Percentiles rank a stretch among this genome's conserved stretches.
Evolutionary conservation across 2,113 vertebrate genomes (phyloP).

Genomic region (Glaucidium brasilianum): DNA sequence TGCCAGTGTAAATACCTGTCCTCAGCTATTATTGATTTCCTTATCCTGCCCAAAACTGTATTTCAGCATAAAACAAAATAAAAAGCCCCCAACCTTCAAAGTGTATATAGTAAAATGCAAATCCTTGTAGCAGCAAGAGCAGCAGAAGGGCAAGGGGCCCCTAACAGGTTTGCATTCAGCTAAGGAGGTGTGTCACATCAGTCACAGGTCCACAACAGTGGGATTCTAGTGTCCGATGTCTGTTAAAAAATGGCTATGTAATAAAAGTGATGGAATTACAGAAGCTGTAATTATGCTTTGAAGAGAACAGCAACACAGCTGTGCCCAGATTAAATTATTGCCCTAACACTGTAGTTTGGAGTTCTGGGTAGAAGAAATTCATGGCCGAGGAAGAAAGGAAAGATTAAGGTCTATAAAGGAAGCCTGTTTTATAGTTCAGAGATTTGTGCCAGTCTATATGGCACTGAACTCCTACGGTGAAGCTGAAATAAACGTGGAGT

Average conservation of each 20-base stretch:
- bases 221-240: not conserved
- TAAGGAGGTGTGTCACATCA: not conserved
- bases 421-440: not conserved
- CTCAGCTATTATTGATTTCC: not conserved
- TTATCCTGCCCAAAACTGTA: not conserved
- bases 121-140: not conserved
- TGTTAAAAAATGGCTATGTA: not conserved
- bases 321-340: not conserved
- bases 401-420: not conserved
- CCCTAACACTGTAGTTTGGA: not conserved
- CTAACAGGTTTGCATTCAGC: not conserved
- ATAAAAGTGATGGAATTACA: not conserved
- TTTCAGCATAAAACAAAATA: not conserved
- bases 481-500: not conserved
- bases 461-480: not conserved
- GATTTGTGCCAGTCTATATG: not conserved
- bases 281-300: not conserved
- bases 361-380: not conserved
- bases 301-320: not conserved
- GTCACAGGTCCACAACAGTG: not conserved
- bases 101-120: not conserved
- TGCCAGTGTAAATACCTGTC: not conserved
- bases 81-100: not conserved
- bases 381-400: not conserved
- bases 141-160: not conserved